Percentiles rank a stretch among this genome's conserved stretches.
These are phyloP conservation scores for Platanista minor DNA, from an alignment of 2,113 vertebrate species.

Conservation along the genomic window DNA sequence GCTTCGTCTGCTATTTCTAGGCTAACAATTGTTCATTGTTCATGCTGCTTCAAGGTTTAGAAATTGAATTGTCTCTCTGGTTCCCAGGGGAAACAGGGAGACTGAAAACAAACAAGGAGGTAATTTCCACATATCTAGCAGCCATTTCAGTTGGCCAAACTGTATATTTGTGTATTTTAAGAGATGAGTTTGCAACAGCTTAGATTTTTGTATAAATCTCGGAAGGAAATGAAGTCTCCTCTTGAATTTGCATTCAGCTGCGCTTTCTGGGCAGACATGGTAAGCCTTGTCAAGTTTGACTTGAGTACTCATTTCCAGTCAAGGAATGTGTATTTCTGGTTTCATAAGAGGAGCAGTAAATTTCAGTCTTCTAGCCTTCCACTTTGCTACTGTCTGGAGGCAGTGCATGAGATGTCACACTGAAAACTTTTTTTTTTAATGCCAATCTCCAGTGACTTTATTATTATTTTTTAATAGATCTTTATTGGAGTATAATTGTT, in stretches of 20 bases:
- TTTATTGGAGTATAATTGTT: no score
- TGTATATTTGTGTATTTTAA: not conserved
- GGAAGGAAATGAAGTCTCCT: not conserved
- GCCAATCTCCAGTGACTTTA: no score
- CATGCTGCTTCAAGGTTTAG: slow-evolving; percentile 42
- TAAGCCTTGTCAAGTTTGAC: not conserved
- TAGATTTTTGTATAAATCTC: slow-evolving; percentile 4
- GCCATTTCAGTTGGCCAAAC: not conserved
- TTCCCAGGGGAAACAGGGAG: not conserved
- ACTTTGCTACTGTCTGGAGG: not conserved
- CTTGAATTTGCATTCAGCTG: not conserved
- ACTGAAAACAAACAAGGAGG: slow-evolving; percentile 38
- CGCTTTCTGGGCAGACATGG: not conserved
- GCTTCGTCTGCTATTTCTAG: not conserved
- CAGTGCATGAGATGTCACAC: not conserved
- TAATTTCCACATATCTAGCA: slow-evolving; percentile 35
- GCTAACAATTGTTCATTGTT: slow-evolving; percentile 56
- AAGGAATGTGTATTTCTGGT: not conserved
- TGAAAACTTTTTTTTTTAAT: not conserved
- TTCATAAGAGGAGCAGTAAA: not conserved
- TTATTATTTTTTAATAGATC: no score
- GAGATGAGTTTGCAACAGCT: not conserved
- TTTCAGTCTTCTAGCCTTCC: not conserved
- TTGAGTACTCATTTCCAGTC: not conserved
- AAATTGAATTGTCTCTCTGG: slow-evolving; percentile 46